These are phyloP conservation scores for Cheiracanthium punctorium DNA, from an alignment of 2,888 invertebrate species.

Conservation along the genomic window DNA sequence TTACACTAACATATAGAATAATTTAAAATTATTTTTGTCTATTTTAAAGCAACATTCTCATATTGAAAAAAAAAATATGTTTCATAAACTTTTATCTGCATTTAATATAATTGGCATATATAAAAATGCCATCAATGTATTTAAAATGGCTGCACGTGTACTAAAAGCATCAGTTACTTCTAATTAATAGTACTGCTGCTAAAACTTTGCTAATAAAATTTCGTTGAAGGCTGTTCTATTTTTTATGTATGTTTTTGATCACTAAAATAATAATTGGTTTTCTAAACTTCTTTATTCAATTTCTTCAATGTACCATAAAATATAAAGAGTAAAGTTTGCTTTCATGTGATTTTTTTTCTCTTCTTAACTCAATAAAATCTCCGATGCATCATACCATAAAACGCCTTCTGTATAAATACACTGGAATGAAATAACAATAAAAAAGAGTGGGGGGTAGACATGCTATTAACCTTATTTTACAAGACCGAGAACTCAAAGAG, in stretches of 20 bases:
- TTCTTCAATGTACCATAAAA: neutral
- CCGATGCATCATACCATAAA: neutral
- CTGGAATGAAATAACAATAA: neutral
- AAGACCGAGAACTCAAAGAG: conserved; percentile 41
- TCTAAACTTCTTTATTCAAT: neutral
- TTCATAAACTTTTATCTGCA: too few relatives aligned
- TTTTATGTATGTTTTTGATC: neutral
- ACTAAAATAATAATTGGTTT: neutral
- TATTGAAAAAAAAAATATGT: too few relatives aligned
- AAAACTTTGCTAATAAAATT: neutral
- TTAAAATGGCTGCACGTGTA: too few relatives aligned
- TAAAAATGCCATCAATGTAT: too few relatives aligned
- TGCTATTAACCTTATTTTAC: conserved; percentile 51
- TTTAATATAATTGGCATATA: too few relatives aligned
- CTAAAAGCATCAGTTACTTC: too few relatives aligned
- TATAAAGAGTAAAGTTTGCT: conserved; percentile 3
- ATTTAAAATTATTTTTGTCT: too few relatives aligned
- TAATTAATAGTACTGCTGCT: too few relatives aligned
- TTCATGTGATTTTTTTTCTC: neutral
- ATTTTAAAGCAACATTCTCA: too few relatives aligned
- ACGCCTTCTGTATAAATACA: neutral
- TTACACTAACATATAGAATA: too few relatives aligned
- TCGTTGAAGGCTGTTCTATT: neutral
- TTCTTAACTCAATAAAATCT: neutral
- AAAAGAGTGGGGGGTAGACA: neutral